These are phyloP conservation scores for Papilio elwesi DNA, from an alignment of 2,888 invertebrate genomes.

Conservation along the genomic window DNA sequence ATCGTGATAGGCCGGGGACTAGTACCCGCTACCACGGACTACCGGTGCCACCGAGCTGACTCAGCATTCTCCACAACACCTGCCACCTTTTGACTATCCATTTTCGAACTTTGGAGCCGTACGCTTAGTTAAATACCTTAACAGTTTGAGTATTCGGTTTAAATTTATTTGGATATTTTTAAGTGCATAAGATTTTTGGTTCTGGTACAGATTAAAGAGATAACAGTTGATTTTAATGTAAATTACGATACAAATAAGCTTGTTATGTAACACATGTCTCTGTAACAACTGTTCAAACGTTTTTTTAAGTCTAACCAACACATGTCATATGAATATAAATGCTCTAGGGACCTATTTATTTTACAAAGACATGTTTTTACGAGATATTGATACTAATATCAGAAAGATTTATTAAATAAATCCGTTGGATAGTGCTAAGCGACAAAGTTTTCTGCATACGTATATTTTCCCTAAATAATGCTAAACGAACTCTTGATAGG, in stretches of 20 bases:
- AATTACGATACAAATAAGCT: constrained; percentile 61
- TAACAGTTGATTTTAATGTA: constrained; percentile 60
- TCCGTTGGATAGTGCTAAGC: no score
- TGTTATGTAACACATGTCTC: constrained; percentile 48
- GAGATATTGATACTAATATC: no score
- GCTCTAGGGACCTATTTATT: no score
- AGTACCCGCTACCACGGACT: constrained; percentile 79
- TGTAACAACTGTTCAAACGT: constrained; percentile 26
- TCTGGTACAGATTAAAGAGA: constrained; percentile 47
- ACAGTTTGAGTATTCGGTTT: not conserved
- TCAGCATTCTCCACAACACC: constrained; percentile 76
- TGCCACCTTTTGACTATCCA: constrained; percentile 56
- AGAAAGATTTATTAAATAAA: no score
- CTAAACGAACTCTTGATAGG: no score
- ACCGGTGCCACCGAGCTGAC: constrained; percentile 81
- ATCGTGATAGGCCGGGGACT: constrained; percentile 78
- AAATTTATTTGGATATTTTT: not conserved
- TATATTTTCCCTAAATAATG: no score
- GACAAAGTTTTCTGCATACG: no score
- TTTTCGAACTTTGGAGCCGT: not conserved
- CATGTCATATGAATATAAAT: not conserved
- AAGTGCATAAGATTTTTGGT: constrained; percentile 3
- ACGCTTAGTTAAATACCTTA: constrained; percentile 33
- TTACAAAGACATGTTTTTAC: no score
- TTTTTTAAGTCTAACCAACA: not conserved